Evolutionary conservation across 2,888 invertebrate species (phyloP).

Genomic region (Lepidocyrtinus sp.): DNA sequence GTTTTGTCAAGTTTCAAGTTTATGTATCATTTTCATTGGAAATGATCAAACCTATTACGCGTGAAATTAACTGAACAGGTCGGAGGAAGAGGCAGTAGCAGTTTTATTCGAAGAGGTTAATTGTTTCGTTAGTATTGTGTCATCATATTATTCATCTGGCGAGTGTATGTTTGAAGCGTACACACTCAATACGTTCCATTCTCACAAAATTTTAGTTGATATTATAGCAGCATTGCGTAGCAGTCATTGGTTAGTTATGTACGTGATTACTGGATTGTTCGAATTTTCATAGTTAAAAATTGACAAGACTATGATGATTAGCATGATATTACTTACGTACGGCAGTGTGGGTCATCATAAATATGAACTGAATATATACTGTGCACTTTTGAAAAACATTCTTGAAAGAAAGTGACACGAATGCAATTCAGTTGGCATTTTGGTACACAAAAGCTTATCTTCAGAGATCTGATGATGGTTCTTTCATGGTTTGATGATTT

Average conservation of each 20-base stretch:
- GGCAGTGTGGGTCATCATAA: not conserved
- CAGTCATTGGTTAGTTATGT: not conserved
- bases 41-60: not conserved
- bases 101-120: conserved; percentile 7
- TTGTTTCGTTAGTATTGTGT: conserved; percentile 1
- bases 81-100: conserved; percentile 14
- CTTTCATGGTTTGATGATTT: conserved; percentile 4
- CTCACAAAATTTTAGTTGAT: not conserved
- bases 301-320: conserved; percentile 14
- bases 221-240: not conserved
- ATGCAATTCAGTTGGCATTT: conserved; percentile 11
- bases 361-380: not conserved
- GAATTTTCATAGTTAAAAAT: conserved; percentile 6
- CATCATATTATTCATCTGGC: not conserved
- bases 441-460: not conserved
- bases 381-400: not conserved
- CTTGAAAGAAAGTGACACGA: not conserved
- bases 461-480: not conserved
- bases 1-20: too few species aligned
- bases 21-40: too few species aligned
- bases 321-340: not conserved
- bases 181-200: too few species aligned
- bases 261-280: not conserved
- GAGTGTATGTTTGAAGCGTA: conserved; percentile 7
- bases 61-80: conserved; percentile 9